Evolutionary conservation across 2,797 vertebrate species (phyloP).

Genomic region (Morelia viridis): DNA sequence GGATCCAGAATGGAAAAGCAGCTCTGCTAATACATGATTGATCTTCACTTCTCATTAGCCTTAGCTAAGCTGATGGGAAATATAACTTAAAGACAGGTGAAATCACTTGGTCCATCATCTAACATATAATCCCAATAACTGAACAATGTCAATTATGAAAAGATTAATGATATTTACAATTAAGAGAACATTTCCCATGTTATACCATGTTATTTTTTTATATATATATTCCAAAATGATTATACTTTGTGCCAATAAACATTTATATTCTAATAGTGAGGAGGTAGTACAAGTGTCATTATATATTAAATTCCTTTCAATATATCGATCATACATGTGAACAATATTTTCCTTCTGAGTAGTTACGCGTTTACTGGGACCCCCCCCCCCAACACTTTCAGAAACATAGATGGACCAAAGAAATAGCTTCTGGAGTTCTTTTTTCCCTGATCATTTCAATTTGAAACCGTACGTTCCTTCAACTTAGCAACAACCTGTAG

Average conservation of each 20-base stretch:
- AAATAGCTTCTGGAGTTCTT: conserved; percentile 40
- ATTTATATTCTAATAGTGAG: too few species aligned
- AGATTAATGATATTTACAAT: conserved; percentile 10
- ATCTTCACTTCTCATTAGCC: neutral
- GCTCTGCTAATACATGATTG: neutral
- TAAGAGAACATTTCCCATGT: neutral
- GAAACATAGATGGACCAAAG: conserved; percentile 10
- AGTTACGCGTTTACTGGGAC: conserved; percentile 26
- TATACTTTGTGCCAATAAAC: neutral
- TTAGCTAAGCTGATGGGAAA: neutral
- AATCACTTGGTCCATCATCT: neutral
- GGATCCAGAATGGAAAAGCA: neutral
- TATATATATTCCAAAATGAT: conserved; percentile 10
- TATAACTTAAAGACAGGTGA: neutral
- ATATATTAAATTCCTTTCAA: too few species aligned
- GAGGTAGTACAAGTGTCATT: too few species aligned
- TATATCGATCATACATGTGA: neutral
- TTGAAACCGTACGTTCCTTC: conserved; percentile 66
- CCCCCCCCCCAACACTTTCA: conserved; percentile 38
- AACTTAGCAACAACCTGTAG: conserved; percentile 70
- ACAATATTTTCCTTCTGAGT: conserved; percentile 43
- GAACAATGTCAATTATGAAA: neutral
- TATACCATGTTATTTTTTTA: neutral
- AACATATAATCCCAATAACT: neutral
- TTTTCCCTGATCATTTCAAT: conserved; percentile 65